These are phyloP conservation scores for Heliconius congener DNA, from an alignment of 1,140 invertebrate genomes.

Conservation along the genomic window DNA sequence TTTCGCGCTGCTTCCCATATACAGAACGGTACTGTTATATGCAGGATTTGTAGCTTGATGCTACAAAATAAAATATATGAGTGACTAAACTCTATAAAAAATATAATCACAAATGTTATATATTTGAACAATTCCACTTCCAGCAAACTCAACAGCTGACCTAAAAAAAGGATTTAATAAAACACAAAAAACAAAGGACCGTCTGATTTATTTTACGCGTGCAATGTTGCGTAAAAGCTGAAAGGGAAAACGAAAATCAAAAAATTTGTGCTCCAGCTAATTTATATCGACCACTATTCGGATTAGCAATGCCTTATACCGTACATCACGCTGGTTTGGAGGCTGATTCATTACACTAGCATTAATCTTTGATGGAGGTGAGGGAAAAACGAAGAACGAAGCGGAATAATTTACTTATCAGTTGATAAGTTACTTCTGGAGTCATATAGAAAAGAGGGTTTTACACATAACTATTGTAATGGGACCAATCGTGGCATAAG, in stretches of 20 bases:
- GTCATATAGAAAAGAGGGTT: background rate
- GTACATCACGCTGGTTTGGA: constrained; percentile 14
- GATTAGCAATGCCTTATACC: constrained; percentile 13
- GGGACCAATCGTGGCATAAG: no score
- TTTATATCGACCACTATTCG: constrained; percentile 19
- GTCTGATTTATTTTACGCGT: background rate
- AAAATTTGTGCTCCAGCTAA: constrained; percentile 17
- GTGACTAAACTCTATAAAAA: no score
- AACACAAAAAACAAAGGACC: background rate
- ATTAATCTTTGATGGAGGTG: constrained; percentile 29
- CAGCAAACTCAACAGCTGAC: background rate
- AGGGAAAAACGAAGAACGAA: constrained; percentile 15
- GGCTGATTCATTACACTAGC: constrained; percentile 18
- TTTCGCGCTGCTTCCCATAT: no score
- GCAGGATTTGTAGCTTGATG: no score
- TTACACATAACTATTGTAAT: no score
- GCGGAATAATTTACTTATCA: constrained; percentile 9
- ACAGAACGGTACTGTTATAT: no score
- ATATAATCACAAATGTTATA: background rate
- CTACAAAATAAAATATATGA: no score
- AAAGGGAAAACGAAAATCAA: constrained; percentile 18
- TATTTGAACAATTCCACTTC: background rate
- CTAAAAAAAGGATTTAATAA: background rate
- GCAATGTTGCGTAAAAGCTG: constrained; percentile 16
- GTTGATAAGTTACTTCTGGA: constrained; percentile 12